Percentiles rank a stretch among this genome's conserved stretches.
Conservation (phyloP, 2,797 vertebrate genomes). For the Ceryle rudis region DNA sequence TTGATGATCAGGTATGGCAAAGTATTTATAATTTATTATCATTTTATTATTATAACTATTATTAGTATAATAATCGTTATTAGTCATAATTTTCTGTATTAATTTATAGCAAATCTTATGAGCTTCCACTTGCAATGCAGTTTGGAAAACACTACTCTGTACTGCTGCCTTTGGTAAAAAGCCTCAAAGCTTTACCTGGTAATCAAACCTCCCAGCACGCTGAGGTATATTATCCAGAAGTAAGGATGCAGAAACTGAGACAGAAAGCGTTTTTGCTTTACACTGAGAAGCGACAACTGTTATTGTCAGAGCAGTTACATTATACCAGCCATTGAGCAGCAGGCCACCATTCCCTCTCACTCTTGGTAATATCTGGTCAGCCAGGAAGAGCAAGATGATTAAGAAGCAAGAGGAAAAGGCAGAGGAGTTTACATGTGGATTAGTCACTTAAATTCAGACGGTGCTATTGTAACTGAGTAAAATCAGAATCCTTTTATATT, state of each 20-base stretch:
- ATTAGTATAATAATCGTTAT: too few species aligned
- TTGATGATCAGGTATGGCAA: not conserved
- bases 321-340: not conserved
- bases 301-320: not conserved
- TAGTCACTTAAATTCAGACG: not conserved
- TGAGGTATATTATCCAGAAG: not conserved
- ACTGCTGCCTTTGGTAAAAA: not conserved
- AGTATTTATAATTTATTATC: too few species aligned
- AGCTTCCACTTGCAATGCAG: not conserved
- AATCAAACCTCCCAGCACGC: not conserved
- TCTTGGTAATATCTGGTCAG: not conserved
- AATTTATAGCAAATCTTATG: not conserved
- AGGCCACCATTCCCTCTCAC: not conserved
- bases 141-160: not conserved
- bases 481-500: not conserved
- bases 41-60: too few species aligned
- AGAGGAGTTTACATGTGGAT: not conserved
- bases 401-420: not conserved
- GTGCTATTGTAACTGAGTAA: not conserved
- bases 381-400: not conserved
- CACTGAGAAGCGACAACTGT: fast-evolving
- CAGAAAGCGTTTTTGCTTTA: not conserved
- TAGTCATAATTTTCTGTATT: too few species aligned
- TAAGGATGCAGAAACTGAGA: not conserved
- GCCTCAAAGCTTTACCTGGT: not conserved